Conservation (phyloP, 2,888 invertebrate genomes). For the Drosophila limbata region DNA sequence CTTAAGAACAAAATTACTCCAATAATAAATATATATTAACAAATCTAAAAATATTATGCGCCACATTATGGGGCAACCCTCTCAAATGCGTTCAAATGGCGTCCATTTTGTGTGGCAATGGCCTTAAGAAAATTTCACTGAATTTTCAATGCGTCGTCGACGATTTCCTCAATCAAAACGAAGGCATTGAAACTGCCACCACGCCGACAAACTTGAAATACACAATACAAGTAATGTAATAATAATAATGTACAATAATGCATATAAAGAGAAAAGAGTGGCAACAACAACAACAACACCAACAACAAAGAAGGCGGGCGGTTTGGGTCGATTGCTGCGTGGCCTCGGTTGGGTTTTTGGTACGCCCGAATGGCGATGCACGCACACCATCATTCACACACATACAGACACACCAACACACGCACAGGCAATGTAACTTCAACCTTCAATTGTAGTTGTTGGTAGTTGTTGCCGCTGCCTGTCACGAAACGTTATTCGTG, state of each 20-base stretch:
- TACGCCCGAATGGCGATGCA: conserved; percentile 81
- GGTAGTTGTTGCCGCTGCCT: conserved; percentile 57
- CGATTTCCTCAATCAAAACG: conserved; percentile 80
- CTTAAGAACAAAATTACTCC: not conserved
- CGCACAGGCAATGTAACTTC: conserved; percentile 70
- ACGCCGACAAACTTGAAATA: conserved; percentile 49
- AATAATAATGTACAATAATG: conserved; percentile 55
- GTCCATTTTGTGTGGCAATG: conserved; percentile 52
- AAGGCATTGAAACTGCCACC: conserved; percentile 68
- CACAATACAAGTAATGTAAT: conserved; percentile 51
- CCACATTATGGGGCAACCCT: not conserved
- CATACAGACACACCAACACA: conserved; percentile 40
- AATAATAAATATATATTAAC: not conserved
- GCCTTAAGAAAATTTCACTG: conserved; percentile 74
- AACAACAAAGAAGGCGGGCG: conserved; percentile 36
- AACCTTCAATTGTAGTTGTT: conserved; percentile 67
- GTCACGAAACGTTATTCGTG: conserved; percentile 83
- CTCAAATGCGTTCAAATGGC: conserved; percentile 34
- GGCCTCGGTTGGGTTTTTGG: conserved; percentile 75
- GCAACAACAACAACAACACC: conserved; percentile 22
- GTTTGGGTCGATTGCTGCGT: conserved; percentile 74
- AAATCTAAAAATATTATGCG: conserved; percentile 1
- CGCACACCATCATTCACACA: conserved; percentile 59
- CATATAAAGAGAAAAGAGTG: conserved; percentile 54
- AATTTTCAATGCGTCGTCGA: conserved; percentile 68